Evolutionary conservation across 2,888 invertebrate species (phyloP), one percentile per base, ranked within the genome.

Genomic region (Drosophila eohydei): DNA sequence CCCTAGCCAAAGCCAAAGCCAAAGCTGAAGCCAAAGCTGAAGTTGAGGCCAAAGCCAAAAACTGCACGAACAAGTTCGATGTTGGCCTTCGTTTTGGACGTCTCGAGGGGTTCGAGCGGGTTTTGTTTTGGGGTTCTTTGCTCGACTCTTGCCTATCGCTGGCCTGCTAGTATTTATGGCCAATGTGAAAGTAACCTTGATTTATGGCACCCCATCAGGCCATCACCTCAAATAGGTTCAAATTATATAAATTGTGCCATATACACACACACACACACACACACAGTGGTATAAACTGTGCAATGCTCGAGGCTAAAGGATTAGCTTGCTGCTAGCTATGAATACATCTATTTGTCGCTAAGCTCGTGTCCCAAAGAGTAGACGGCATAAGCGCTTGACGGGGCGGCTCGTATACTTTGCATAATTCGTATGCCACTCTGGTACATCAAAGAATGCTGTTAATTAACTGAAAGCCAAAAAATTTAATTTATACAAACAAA

Each of bases 161-260:
- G 62, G 56, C 54, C 61, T 66, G 38, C 44, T 26, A 34, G 77
- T 61, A 74, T 68, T 79, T 78, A 73, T 46, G 64, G 52, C 62
- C 65, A 73, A 67, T 66, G 81, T 71, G 61, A 82, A 85, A 83
- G 74, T 83, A 88, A 77, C 71, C 73, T 83, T 83, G 87, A 83
- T 88, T 83, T 83, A 88, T 87, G 56, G 71, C 48, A 44, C 44
- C 41, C 66, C 64, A 64, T 56, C 72, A 67, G 62, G 48, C 58
- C 64, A 66, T 69, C 78, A 74, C 54, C 65, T 54, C 63, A 83
- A 89, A 83, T 83, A 67, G 81, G 73, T 77, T 83, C 70, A 86
- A 83, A 83, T 83, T 88, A 83, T 83, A 87, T 70, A 88, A 83
- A 83, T 88, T 88, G 86, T 80, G 67, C 63, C 80, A 78, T 59